Conservation (phyloP, 1,140 invertebrate species). For the Drosophila dunni region DNA sequence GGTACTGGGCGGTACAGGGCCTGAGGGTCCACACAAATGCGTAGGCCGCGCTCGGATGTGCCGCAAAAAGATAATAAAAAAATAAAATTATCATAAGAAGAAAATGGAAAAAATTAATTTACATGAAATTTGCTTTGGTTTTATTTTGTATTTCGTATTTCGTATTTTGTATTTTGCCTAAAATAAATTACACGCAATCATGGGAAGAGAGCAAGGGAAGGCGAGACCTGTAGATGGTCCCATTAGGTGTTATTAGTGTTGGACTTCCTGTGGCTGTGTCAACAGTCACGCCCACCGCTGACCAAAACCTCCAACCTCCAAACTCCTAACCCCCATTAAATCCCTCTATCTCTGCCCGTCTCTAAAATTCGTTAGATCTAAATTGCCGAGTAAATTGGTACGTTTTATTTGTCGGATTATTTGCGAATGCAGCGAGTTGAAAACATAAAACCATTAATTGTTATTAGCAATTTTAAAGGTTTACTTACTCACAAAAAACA, state of each 20-base stretch:
- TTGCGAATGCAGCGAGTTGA: constrained; percentile 18
- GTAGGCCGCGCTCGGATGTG: constrained; percentile 14
- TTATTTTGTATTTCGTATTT: constrained; percentile 17
- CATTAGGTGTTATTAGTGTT: constrained; percentile 57
- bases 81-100: constrained; percentile 60
- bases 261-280: constrained; percentile 41
- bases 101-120: constrained; percentile 68
- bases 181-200: constrained; percentile 52
- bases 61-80: constrained; percentile 55
- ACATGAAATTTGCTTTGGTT: constrained; percentile 54
- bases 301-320: constrained; percentile 4
- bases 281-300: constrained; percentile 29
- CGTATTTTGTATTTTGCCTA: constrained; percentile 20
- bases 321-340: background rate
- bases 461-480: constrained; percentile 21
- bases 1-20: background rate
- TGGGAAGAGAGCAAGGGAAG: background rate
- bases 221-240: background rate
- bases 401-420: constrained; percentile 10
- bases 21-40: constrained; percentile 6
- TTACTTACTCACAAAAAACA: constrained; percentile 1
- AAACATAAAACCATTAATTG: constrained; percentile 13
- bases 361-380: background rate
- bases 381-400: constrained; percentile 6
- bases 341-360: background rate